A percentile compares a stretch with the other conserved stretches of the same genome.
Evolutionary conservation across 2,888 invertebrate genomes (phyloP).

Genomic region (Andrena chrysosceles): DNA sequence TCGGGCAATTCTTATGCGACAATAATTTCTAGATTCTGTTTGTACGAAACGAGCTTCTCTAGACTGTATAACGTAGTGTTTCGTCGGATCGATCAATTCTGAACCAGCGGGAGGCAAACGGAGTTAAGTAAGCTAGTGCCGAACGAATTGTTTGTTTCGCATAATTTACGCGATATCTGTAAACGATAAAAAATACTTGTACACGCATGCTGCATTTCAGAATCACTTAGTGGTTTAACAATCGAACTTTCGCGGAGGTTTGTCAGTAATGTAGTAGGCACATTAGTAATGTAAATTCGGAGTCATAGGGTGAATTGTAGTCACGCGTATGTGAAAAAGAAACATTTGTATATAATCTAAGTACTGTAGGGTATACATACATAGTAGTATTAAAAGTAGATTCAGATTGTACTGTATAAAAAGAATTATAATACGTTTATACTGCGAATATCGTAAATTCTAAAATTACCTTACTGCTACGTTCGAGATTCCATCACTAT

Average conservation of each 20-base stretch:
- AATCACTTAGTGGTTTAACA: background rate
- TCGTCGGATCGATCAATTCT: no score
- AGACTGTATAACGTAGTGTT: no score
- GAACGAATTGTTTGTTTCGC: background rate
- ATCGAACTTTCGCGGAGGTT: conserved; percentile 6
- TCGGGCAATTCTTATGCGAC: background rate
- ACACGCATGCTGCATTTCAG: background rate
- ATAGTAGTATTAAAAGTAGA: conserved; percentile 39
- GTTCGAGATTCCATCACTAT: conserved; percentile 35
- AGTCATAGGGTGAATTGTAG: conserved; percentile 24
- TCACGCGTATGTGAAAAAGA: conserved; percentile 35
- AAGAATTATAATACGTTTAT: conserved; percentile 37
- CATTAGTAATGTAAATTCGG: conserved; percentile 14
- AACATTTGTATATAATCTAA: conserved; percentile 54
- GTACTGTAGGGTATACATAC: conserved; percentile 42
- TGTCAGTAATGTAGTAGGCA: conserved; percentile 13
- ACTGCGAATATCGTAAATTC: conserved; percentile 30
- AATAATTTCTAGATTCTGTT: background rate
- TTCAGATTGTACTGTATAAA: conserved; percentile 35
- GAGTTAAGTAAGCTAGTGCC: no score
- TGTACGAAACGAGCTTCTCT: no score
- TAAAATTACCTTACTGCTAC: conserved; percentile 46
- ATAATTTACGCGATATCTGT: background rate
- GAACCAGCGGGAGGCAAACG: no score
- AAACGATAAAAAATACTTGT: background rate